Evolutionary conservation across 2,888 invertebrate species (phyloP).

Genomic region (Callyntrura sp.): DNA sequence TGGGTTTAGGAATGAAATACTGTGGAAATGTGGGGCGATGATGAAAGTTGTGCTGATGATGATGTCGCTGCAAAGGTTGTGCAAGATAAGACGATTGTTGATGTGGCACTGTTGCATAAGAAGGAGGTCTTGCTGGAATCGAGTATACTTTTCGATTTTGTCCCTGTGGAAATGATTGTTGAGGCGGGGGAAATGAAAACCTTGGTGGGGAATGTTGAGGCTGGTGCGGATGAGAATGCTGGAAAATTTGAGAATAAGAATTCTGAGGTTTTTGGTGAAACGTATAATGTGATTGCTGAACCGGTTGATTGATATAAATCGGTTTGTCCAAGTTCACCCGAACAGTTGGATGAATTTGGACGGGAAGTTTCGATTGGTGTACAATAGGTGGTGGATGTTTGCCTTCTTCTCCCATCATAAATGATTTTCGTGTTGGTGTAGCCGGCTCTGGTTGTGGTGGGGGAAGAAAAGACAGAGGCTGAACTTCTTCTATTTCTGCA

Average conservation of each 20-base stretch:
- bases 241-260: background rate
- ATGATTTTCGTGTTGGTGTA: constrained; percentile 33
- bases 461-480: constrained; percentile 54
- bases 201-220: constrained; percentile 4
- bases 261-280: background rate
- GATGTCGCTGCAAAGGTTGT: constrained; percentile 1
- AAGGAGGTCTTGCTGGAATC: background rate
- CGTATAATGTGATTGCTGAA: background rate
- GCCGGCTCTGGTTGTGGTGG: constrained; percentile 59
- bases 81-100: background rate
- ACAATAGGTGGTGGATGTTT: background rate
- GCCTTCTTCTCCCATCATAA: background rate
- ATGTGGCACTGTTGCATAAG: background rate
- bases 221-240: background rate
- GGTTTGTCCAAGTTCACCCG: constrained; percentile 65
- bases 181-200: no score
- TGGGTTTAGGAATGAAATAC: constrained; percentile 55
- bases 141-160: constrained; percentile 36
- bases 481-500: constrained; percentile 64
- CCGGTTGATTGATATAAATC: constrained; percentile 54
- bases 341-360: constrained; percentile 24
- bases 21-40: constrained; percentile 6
- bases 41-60: constrained; percentile 22
- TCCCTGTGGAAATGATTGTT: no score
- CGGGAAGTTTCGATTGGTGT: background rate